phyloP scores from a whole-genome alignment of 2,113 vertebrate species.

The Zosterops pallidus region DNA sequence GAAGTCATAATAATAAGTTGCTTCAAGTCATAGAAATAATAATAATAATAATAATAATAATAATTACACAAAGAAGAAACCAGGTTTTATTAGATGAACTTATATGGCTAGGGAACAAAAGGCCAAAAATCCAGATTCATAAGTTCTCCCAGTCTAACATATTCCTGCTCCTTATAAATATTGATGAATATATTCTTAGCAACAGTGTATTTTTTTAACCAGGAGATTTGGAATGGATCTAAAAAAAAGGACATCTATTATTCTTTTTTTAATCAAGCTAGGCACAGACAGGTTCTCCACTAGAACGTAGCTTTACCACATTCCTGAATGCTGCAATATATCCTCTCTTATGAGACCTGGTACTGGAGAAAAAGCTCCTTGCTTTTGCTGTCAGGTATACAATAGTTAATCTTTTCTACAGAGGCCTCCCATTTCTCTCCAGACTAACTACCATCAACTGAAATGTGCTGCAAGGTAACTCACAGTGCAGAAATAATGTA shows the following conservation, averaged over 20 bases:
- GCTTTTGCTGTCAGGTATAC: background rate
- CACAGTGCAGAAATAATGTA: background rate
- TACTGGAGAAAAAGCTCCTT: background rate
- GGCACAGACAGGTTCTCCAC: background rate
- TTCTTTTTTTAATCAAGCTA: background rate
- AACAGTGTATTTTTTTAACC: background rate
- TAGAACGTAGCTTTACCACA: background rate
- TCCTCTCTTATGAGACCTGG: background rate
- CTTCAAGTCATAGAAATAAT: background rate
- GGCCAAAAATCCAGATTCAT: background rate
- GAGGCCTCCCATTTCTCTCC: background rate
- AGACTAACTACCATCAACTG: background rate
- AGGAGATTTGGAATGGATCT: background rate
- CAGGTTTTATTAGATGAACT: background rate
- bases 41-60: too few relatives aligned
- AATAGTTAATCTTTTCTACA: background rate
- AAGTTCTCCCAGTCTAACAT: background rate
- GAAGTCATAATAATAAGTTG: background rate
- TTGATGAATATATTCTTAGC: background rate
- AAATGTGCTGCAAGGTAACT: background rate
- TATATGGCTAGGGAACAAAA: background rate
- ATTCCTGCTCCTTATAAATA: background rate
- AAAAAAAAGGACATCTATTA: background rate
- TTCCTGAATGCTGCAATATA: background rate
- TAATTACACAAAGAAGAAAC: background rate